Base-by-base conservation (phyloP, 2,888 invertebrate genomes). In the Operophtera brumata region DNA sequence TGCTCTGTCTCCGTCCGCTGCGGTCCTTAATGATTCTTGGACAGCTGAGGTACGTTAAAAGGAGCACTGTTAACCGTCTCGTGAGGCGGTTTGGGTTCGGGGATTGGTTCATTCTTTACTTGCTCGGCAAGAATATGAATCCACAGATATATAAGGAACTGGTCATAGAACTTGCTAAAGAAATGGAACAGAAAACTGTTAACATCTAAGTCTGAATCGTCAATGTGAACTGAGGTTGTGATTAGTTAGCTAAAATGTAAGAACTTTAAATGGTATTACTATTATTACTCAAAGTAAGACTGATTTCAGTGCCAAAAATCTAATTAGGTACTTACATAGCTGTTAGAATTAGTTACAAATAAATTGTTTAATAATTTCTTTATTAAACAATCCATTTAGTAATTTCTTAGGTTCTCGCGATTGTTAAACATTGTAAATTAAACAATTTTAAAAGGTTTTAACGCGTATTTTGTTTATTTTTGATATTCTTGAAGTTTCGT, bases 41-140 rank as follows among this genome's bases (percentile, higher is more conserved):
- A 0, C 92, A 93, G 63, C 84, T 92, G 28, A 86, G 93, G 49
- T 80, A 78, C 62, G 89, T 92, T 13, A 89, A 92, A 51, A 85
- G 83, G 25, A 86, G 83, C 63, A 78, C 90, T 35, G 90, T 93
- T 6, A 85, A 86, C 0, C 82, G 82, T 46, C 87, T 94, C 55
- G 88, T 92, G 0, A 85, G 83, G 54, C 80, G 80, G 48, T 85
- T 93, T 37, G 89, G 91, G 48, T 93, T 93, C 57, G 94, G 94
- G 0, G 96, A 96, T 77, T 96, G 95, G 94, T 96, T 96, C 77
- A 75, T 96, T 32, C 80, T 96, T 8, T 93, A 94, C 75, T 93
- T 94, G 72, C 86, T 96, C 42, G 93, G 94, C 53, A 94, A 94
- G 71, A 96, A 96, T 77, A 91, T 96, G 66, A 94, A 94, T 76